Evolutionary conservation across 1,140 invertebrate species (phyloP).

Genomic region (Chymomyza costata): DNA sequence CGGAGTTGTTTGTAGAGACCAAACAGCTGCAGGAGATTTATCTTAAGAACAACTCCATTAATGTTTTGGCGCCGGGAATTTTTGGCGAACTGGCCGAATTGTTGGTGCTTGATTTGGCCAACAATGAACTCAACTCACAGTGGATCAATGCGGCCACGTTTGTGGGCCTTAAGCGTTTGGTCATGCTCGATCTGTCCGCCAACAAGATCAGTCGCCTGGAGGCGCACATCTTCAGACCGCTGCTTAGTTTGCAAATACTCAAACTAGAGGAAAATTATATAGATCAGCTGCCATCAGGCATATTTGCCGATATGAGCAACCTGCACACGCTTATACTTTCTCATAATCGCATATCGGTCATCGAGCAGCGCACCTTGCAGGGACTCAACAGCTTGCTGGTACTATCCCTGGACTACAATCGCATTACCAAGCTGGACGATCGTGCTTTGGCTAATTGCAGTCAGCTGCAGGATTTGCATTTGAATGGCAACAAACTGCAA

Average conservation of each 20-base stretch:
- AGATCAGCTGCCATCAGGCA: slow-evolving; percentile 86
- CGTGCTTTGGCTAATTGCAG: slow-evolving; percentile 90
- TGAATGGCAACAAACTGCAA: slow-evolving; percentile 90
- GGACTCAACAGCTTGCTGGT: slow-evolving; percentile 86
- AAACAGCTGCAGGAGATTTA: slow-evolving; percentile 88
- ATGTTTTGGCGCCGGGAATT: slow-evolving; percentile 88
- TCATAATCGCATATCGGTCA: slow-evolving; percentile 87
- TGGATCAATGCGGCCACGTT: slow-evolving; percentile 93
- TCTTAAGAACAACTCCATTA: slow-evolving; percentile 90
- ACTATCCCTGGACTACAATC: slow-evolving; percentile 90
- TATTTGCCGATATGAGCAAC: slow-evolving; percentile 87
- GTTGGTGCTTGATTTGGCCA: slow-evolving; percentile 87
- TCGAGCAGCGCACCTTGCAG: slow-evolving; percentile 86
- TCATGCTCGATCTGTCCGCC: slow-evolving; percentile 87
- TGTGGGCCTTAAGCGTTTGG: slow-evolving; percentile 85
- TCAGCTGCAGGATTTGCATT: slow-evolving; percentile 89
- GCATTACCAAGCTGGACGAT: slow-evolving; percentile 84
- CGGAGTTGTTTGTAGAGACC: slow-evolving; percentile 87
- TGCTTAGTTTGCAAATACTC: slow-evolving; percentile 88
- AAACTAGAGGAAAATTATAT: slow-evolving; percentile 89
- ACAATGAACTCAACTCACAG: slow-evolving; percentile 89
- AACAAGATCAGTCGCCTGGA: slow-evolving; percentile 89
- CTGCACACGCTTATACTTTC: slow-evolving; percentile 90
- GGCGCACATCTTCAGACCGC: slow-evolving; percentile 85
- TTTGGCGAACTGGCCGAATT: slow-evolving; percentile 89